phyloP scores from a whole-genome alignment of 1,140 invertebrate species.

The Latrodectus geometricus region DNA sequence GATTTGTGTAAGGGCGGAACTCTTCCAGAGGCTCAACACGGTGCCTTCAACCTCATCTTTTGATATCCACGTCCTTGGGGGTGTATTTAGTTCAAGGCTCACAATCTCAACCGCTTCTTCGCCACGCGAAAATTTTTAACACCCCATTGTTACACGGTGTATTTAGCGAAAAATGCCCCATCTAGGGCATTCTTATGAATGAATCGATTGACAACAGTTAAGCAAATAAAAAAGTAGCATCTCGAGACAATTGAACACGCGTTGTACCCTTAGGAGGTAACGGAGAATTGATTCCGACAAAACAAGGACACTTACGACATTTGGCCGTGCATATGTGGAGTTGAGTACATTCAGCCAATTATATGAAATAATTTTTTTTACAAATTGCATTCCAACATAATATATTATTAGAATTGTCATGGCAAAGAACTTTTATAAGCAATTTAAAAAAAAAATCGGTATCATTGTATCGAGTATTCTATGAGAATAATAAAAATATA shows the following conservation, averaged over 20 bases:
- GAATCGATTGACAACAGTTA: too few relatives aligned
- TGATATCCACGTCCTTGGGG: not conserved
- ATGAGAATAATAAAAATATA: too few relatives aligned
- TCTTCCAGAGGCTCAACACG: slow-evolving; percentile 12
- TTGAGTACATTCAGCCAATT: too few relatives aligned
- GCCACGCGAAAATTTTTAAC: not conserved
- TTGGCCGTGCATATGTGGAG: too few relatives aligned
- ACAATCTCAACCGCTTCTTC: not conserved
- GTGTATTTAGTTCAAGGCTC: slow-evolving; percentile 44
- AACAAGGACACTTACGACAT: not conserved
- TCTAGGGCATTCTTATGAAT: not conserved
- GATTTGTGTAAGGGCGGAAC: slow-evolving; percentile 22
- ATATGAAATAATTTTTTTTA: too few relatives aligned
- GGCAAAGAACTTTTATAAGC: too few relatives aligned
- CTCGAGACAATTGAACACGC: not conserved
- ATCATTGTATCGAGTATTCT: too few relatives aligned
- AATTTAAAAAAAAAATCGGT: too few relatives aligned
- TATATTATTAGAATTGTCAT: too few relatives aligned
- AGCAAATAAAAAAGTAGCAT: not conserved
- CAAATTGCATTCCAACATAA: too few relatives aligned
- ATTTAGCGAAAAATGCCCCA: not conserved
- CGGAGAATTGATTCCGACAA: not conserved
- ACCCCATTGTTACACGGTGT: not conserved
- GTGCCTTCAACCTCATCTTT: slow-evolving; percentile 13
- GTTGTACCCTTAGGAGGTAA: not conserved